phyloP scores from a whole-genome alignment of 2,888 invertebrate species.

The Palloptera scutellata region DNA sequence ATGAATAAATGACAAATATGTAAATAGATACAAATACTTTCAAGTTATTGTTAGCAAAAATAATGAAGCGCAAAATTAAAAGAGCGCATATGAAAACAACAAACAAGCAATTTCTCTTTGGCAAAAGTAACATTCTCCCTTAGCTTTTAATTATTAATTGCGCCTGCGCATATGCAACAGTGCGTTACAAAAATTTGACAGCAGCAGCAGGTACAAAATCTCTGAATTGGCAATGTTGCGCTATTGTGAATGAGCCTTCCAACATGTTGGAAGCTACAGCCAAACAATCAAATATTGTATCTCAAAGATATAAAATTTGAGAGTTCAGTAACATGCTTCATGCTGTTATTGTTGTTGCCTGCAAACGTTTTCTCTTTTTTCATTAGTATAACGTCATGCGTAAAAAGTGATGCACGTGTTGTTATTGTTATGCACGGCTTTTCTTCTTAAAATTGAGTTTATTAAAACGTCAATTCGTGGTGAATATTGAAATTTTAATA shows the following conservation, averaged over 20 bases:
- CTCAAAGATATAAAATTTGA: background rate
- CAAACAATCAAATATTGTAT: background rate
- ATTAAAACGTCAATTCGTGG: no score
- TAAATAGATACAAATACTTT: no score
- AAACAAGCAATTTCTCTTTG: conserved; percentile 5
- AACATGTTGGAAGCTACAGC: no score
- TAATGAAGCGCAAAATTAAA: background rate
- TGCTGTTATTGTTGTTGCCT: background rate
- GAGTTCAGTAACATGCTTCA: background rate
- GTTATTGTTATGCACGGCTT: background rate
- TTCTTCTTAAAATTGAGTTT: no score
- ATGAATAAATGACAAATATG: no score
- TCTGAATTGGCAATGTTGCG: no score
- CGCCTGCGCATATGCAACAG: conserved; percentile 33
- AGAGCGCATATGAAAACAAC: background rate
- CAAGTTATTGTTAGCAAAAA: background rate
- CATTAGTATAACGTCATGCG: conserved; percentile 7
- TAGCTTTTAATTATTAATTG: background rate
- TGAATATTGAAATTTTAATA: no score
- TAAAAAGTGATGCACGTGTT: background rate
- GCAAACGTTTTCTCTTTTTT: no score
- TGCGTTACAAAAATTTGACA: no score
- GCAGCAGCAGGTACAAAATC: background rate
- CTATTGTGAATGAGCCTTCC: no score
- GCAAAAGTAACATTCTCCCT: background rate